A percentile compares a stretch with the other conserved stretches of the same genome.
phyloP scores from a whole-genome alignment of 2,888 invertebrate genomes.

The Stenichneumon culpator region DNA sequence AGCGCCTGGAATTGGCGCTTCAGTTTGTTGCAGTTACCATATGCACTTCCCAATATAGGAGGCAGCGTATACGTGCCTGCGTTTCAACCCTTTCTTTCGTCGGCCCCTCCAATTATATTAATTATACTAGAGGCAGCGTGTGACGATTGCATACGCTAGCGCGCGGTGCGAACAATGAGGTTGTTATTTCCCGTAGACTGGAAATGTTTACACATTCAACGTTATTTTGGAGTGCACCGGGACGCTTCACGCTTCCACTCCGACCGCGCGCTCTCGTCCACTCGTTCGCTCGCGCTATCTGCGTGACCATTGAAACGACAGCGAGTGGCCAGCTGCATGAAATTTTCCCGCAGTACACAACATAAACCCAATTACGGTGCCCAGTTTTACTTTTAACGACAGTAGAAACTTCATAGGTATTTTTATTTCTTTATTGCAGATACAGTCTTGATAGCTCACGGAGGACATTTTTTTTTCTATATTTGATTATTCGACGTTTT shows the following conservation, averaged over 20 bases:
- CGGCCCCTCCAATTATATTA: slow-evolving; percentile 68
- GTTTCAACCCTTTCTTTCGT: slow-evolving; percentile 62
- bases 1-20: slow-evolving; percentile 39
- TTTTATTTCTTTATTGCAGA: too few species aligned
- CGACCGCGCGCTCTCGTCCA: neutral
- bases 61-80: slow-evolving; percentile 44
- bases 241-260: neutral
- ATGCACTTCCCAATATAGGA: slow-evolving; percentile 45
- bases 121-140: slow-evolving; percentile 55
- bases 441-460: too few species aligned
- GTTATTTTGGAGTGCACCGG: slow-evolving; percentile 50
- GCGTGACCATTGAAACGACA: slow-evolving; percentile 35
- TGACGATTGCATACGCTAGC: neutral
- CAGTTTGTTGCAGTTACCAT: slow-evolving; percentile 43
- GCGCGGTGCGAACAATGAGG: slow-evolving; percentile 63
- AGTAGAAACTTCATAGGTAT: neutral
- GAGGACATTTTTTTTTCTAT: neutral
- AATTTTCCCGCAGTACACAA: neutral
- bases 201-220: slow-evolving; percentile 64
- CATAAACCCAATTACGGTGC: slow-evolving; percentile 35
- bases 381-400: neutral
- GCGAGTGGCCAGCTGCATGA: slow-evolving; percentile 26
- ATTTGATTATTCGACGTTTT: neutral
- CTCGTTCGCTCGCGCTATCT: neutral
- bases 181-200: slow-evolving; percentile 65